Conservation (phyloP, 2,888 invertebrate genomes). For the Sminthurides aquaticus region DNA sequence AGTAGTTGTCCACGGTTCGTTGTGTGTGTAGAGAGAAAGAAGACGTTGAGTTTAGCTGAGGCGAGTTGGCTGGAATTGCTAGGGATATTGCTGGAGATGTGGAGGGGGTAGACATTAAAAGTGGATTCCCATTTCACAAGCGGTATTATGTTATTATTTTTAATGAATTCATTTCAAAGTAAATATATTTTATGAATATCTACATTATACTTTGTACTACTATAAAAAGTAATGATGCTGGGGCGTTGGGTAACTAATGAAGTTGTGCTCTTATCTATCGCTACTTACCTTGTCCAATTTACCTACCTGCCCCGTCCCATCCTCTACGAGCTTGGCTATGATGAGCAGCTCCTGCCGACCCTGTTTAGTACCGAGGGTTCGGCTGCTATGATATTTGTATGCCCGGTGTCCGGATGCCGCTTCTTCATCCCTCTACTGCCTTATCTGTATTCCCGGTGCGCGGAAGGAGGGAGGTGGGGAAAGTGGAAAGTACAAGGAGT, state of each 20-base stretch:
- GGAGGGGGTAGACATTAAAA: not conserved
- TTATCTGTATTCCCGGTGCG: no score
- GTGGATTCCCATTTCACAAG: not conserved
- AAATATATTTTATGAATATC: slow-evolving; percentile 19
- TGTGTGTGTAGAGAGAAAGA: not conserved
- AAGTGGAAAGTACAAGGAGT: no score
- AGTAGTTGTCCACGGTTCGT: not conserved
- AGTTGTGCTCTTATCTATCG: slow-evolving; percentile 14
- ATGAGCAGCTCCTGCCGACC: no score
- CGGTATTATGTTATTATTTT: slow-evolving; percentile 22
- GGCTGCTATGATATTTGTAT: no score
- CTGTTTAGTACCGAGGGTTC: no score
- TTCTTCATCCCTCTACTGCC: no score
- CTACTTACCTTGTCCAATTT: no score
- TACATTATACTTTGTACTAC: not conserved
- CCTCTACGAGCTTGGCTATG: no score
- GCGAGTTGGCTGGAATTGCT: not conserved
- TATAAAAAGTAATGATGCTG: slow-evolving; percentile 21
- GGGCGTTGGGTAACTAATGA: slow-evolving; percentile 15
- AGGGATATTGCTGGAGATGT: not conserved
- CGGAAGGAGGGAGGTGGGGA: no score
- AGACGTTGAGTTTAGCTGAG: no score
- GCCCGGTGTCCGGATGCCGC: no score
- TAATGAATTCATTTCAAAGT: slow-evolving; percentile 18
- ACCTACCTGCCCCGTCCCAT: no score